These are phyloP conservation scores for Cryptus viduatorius DNA, from an alignment of 2,888 invertebrate genomes.

Conservation along the genomic window DNA sequence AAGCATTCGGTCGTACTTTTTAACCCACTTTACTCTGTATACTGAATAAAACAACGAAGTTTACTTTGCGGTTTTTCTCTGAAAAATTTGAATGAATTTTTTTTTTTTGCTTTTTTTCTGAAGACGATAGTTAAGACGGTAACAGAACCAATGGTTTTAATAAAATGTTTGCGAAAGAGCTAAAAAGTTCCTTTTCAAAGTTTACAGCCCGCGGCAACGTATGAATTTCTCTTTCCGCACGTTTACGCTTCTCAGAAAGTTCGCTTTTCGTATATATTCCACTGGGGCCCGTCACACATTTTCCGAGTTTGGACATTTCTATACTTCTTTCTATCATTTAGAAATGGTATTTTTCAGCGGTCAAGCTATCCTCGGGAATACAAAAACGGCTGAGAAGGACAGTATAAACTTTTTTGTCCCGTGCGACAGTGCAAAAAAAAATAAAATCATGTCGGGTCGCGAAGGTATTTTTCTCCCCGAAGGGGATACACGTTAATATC, in stretches of 20 bases:
- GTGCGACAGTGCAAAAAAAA: conserved; percentile 34
- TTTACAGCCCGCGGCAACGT: too few species aligned
- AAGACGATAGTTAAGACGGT: too few species aligned
- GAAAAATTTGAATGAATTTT: not conserved
- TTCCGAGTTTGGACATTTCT: not conserved
- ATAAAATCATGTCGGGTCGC: conserved; percentile 64
- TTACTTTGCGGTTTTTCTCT: not conserved
- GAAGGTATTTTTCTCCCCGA: conserved; percentile 44
- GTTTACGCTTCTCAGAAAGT: conserved; percentile 14
- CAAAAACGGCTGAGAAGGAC: conserved; percentile 16
- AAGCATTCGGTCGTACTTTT: not conserved
- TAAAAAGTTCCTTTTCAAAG: too few species aligned
- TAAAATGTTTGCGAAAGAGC: not conserved
- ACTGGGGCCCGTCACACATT: conserved; percentile 46
- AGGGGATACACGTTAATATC: conserved; percentile 53
- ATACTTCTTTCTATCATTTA: not conserved
- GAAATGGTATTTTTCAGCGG: conserved; percentile 35
- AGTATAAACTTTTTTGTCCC: conserved; percentile 19
- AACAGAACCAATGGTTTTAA: not conserved
- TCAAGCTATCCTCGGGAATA: conserved; percentile 28
- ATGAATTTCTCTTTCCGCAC: not conserved
- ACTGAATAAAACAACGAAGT: not conserved
- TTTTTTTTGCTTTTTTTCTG: not conserved
- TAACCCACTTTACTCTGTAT: not conserved
- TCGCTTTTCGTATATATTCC: conserved; percentile 23